Evolutionary conservation across 2,797 vertebrate genomes (phyloP).

Genomic region (Fistularia commersonii): DNA sequence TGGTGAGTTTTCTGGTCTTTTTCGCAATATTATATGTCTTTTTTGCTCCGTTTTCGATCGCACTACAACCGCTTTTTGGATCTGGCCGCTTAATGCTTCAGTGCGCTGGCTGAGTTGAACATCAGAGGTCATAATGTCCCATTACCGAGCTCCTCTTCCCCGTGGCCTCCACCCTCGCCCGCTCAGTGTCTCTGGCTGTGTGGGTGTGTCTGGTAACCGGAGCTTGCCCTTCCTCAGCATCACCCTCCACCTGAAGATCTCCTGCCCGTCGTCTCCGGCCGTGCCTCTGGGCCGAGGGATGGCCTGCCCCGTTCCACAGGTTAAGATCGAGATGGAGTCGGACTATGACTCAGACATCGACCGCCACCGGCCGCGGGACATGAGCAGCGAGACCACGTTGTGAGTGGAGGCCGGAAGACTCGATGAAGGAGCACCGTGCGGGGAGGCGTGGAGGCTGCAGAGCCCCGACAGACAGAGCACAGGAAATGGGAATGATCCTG

Average conservation of each 20-base stretch:
- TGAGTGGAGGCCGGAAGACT: constrained; percentile 47
- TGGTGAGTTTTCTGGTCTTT: no score
- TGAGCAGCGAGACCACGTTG: constrained; percentile 87
- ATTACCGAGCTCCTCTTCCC: constrained; percentile 9
- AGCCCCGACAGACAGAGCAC: constrained; percentile 16
- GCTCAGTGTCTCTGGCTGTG: constrained; percentile 30
- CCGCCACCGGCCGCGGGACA: constrained; percentile 72
- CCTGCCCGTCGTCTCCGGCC: constrained; percentile 88
- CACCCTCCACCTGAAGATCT: constrained; percentile 97
- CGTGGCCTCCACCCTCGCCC: constrained; percentile 3
- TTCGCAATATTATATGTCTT: no score
- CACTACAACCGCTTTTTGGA: no score
- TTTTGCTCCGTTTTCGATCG: no score
- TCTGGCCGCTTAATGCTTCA: no score
- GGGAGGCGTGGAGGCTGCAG: neutral
- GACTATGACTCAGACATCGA: constrained; percentile 86
- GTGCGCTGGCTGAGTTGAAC: no score
- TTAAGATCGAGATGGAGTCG: constrained; percentile 96
- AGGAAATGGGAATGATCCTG: neutral
- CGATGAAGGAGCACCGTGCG: neutral
- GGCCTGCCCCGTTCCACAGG: constrained; percentile 83
- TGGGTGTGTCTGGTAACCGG: constrained; percentile 66
- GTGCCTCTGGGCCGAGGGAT: constrained; percentile 77
- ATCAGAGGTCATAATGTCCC: neutral
- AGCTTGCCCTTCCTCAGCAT: constrained; percentile 82